Percentiles rank a stretch among this genome's conserved stretches.
phyloP scores from a whole-genome alignment of 2,113 vertebrate genomes.

The Actenoides hombroni region DNA sequence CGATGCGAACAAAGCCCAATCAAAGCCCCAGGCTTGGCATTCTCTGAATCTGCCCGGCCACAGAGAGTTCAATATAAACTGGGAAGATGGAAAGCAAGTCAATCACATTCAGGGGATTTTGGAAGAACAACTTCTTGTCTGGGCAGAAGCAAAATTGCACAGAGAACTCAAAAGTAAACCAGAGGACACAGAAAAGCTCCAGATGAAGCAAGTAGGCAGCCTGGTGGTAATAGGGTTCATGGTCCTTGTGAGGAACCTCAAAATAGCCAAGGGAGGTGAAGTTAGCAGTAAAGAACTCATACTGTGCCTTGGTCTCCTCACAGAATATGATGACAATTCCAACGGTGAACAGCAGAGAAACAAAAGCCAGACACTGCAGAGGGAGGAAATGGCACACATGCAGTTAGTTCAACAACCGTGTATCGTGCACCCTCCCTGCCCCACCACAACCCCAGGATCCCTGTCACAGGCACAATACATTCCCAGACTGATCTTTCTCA shows the following conservation, averaged over 20 bases:
- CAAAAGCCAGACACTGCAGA: slow-evolving; percentile 27
- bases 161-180: slow-evolving; percentile 57
- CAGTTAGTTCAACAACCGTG: neutral
- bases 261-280: neutral
- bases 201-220: slow-evolving; percentile 27
- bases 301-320: slow-evolving; percentile 34
- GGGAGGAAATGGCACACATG: neutral
- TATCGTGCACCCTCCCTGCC: neutral
- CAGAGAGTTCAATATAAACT: slow-evolving; percentile 31
- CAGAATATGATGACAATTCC: slow-evolving; percentile 58
- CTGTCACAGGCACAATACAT: neutral
- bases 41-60: neutral
- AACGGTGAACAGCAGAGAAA: slow-evolving; percentile 54
- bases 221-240: neutral
- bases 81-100: slow-evolving; percentile 58
- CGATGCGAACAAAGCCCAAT: neutral
- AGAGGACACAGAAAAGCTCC: slow-evolving; percentile 52
- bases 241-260: neutral
- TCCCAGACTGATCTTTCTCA: neutral
- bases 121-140: slow-evolving; percentile 47
- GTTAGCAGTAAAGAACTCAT: slow-evolving; percentile 27
- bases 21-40: neutral
- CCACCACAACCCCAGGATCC: neutral
- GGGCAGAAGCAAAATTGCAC: slow-evolving; percentile 41
- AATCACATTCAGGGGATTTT: slow-evolving; percentile 40